Evolutionary conservation across 1,140 invertebrate species (phyloP).

Genomic region (Drosophila ananassae): DNA sequence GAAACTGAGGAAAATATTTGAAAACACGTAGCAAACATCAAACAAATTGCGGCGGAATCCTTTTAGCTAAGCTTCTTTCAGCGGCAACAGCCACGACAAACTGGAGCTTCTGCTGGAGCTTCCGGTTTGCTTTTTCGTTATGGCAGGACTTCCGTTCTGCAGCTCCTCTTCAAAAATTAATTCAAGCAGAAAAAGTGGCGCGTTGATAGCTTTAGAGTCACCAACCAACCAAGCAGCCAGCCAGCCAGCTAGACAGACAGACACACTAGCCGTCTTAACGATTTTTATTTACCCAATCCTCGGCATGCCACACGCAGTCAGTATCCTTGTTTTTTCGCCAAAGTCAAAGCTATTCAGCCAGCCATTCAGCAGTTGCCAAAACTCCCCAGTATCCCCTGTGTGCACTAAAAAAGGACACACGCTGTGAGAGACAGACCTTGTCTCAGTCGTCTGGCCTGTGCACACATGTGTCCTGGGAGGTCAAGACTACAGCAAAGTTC

Average conservation of each 20-base stretch:
- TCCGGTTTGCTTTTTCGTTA: constrained; percentile 73
- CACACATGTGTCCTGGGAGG: constrained; percentile 20
- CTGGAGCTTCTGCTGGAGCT: constrained; percentile 68
- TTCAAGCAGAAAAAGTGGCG: constrained; percentile 78
- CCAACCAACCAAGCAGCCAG: neutral
- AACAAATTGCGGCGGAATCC: constrained; percentile 80
- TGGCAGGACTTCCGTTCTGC: constrained; percentile 71
- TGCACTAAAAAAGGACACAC: constrained; percentile 38
- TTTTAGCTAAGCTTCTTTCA: constrained; percentile 75
- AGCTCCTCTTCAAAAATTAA: constrained; percentile 60
- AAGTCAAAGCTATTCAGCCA: constrained; percentile 26
- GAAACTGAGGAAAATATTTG: constrained; percentile 67
- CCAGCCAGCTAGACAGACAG: constrained; percentile 38
- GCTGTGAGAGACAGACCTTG: constrained; percentile 40
- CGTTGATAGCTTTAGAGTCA: constrained; percentile 61
- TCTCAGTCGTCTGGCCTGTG: constrained; percentile 31
- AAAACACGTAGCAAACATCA: constrained; percentile 82
- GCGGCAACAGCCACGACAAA: constrained; percentile 48
- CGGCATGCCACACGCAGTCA: constrained; percentile 44
- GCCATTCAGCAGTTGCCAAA: constrained; percentile 24
- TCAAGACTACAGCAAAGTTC: constrained; percentile 36
- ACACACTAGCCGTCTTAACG: constrained; percentile 47
- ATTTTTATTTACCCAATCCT: constrained; percentile 49
- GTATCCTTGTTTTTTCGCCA: constrained; percentile 13
- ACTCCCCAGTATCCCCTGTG: constrained; percentile 40